phyloP scores from a whole-genome alignment of 2,113 vertebrate species.

The Cromileptes altivelis region DNA sequence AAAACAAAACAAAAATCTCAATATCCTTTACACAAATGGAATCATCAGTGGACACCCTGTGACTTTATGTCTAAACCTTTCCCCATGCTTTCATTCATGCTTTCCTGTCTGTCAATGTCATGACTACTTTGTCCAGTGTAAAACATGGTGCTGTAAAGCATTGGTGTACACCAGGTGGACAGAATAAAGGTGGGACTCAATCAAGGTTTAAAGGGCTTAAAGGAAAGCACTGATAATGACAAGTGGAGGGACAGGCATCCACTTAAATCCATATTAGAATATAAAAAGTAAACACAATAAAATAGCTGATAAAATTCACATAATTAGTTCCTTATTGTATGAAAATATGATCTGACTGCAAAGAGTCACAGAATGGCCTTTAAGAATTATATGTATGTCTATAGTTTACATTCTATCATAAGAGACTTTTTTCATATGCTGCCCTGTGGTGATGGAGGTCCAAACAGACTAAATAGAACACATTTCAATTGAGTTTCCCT shows the following conservation, averaged over 20 bases:
- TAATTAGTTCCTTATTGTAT: slow-evolving; percentile 45
- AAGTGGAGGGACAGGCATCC: slow-evolving; percentile 19
- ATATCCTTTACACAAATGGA: background rate
- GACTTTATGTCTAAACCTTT: background rate
- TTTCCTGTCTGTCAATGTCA: background rate
- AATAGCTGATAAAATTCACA: slow-evolving; percentile 54
- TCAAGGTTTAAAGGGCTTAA: background rate
- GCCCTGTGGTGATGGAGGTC: slow-evolving; percentile 23
- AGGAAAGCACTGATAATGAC: slow-evolving; percentile 1
- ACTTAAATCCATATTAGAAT: slow-evolving; percentile 46
- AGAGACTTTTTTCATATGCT: background rate
- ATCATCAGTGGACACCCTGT: slow-evolving; percentile 9
- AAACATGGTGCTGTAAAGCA: background rate
- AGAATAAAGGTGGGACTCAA: background rate
- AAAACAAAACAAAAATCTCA: background rate
- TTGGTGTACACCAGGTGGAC: background rate
- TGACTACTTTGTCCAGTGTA: slow-evolving; percentile 15
- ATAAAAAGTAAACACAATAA: slow-evolving; percentile 62
- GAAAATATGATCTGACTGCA: slow-evolving; percentile 59
- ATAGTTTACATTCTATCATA: slow-evolving; percentile 66
- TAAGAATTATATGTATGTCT: slow-evolving; percentile 22
- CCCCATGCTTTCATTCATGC: background rate
- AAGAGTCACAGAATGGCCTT: slow-evolving; percentile 40
- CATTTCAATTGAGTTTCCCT: slow-evolving; percentile 19
- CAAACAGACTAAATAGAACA: slow-evolving; percentile 47